Conservation (phyloP, 2,797 vertebrate genomes). For the Sebastes ruberrimus region DNA sequence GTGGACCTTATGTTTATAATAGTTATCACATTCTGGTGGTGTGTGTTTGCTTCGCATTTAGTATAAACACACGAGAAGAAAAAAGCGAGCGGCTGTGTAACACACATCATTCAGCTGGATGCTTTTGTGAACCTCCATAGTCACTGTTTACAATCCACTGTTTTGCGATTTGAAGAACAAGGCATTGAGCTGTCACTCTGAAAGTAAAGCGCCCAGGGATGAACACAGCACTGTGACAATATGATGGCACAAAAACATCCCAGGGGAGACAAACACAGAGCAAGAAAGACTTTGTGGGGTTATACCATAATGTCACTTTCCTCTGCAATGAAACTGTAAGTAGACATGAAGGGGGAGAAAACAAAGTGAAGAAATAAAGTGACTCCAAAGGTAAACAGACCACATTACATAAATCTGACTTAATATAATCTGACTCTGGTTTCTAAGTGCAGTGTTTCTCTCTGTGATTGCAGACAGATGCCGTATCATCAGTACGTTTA, state of each 20-base stretch:
- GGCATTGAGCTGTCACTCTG: slow-evolving; percentile 38
- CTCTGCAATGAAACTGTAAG: slow-evolving; percentile 4
- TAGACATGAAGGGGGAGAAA: not conserved
- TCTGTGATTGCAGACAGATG: slow-evolving; percentile 31
- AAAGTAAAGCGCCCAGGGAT: slow-evolving; percentile 45
- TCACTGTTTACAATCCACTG: slow-evolving; percentile 33
- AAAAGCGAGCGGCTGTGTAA: slow-evolving; percentile 6
- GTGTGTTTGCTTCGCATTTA: not conserved
- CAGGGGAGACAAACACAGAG: slow-evolving; percentile 28
- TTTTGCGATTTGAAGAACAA: slow-evolving; percentile 45
- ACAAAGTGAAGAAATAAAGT: slow-evolving; percentile 21
- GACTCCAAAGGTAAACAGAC: slow-evolving; percentile 8
- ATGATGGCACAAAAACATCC: slow-evolving; percentile 48
- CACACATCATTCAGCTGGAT: slow-evolving; percentile 11
- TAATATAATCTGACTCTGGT: not conserved
- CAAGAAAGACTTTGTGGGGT: slow-evolving; percentile 11
- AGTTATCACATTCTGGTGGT: not conserved
- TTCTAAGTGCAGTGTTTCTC: not conserved
- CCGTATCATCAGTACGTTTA: slow-evolving; percentile 32
- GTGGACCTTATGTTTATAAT: not conserved
- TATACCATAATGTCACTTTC: slow-evolving; percentile 21
- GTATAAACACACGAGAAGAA: not conserved
- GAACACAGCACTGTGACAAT: slow-evolving; percentile 43
- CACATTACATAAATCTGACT: slow-evolving; percentile 6
- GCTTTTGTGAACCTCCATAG: slow-evolving; percentile 24